Base-by-base conservation (phyloP, 64 coral and sea anemone species). In the Dendrophyllia cribrosa region DNA sequence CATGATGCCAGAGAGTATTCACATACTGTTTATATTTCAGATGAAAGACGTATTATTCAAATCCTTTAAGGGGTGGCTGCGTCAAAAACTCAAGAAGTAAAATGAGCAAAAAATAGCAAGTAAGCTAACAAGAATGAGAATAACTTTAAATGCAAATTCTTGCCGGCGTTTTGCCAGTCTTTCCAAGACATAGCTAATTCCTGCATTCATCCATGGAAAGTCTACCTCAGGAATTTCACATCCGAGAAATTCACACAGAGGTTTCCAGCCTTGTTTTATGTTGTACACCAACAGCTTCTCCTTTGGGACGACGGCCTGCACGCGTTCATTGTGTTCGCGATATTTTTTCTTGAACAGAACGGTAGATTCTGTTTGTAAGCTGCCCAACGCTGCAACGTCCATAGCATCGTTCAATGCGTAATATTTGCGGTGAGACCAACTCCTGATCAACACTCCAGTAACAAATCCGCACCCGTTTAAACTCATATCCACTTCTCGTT, bases 271-370 rank as follows among this genome's bases (percentile, higher is more conserved):
- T 50, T 75, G 72, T 75, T 75, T 75, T 7, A 75, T 0, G 72
- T 75, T 75, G 72, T 3, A 75, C 1, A 75, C 72, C 26, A 75
- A 50, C 1, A 75, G 72, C 22, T 43, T 9, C 12, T 75, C 24
- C 26, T 43, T n/a, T 44, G 72, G 72, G 22, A 75, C 7, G 10
- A 75, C 72, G 24, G 72, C 72, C 48, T 75, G 72, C n/a, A 75
- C 72, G 10, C 72, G 20, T 50, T 75, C 72, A 62, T 80, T 80
- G 45, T 80, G 77, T 9, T 80, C 77, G 51, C 77, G 77, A 62
- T 80, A 80, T 59, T 59, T 80, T 48, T 80, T 80, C 24, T 43
- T 56, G 11, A 59, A 80, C 77, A 80, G n/a, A 56, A 43, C 20
- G 20, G 26, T 12, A 22, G 58, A 80, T 43, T 80, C 44, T 62